Base-by-base conservation (phyloP, 1,140 invertebrate genomes). In the Cyclina sinensis region DNA sequence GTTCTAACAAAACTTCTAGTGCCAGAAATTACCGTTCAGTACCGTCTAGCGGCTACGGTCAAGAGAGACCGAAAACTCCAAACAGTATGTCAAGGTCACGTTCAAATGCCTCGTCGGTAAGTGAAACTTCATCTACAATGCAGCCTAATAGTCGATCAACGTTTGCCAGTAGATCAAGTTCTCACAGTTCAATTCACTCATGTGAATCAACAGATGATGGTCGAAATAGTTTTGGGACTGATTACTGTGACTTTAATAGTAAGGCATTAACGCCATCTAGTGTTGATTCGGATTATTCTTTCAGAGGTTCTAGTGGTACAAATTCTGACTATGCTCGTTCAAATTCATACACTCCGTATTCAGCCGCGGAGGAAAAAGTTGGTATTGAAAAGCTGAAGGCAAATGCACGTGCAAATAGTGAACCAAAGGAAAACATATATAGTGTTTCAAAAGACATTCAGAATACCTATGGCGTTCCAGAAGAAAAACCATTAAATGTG, bases 211-310 rank as follows among this genome's bases (percentile, higher is more conserved):
- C 37, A 14, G 83, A 86, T 24, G 51, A 74, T 59, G 83, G 68
- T 21, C 39, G 65, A 54, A 78, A 78, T 35, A 86, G 32, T 57
- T 43, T 65, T 21, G 39, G 59, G 16, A 65, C 46, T 51, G 83
- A 86, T 51, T 51, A 57, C 35, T 37, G 68, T 39, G 73, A 86
- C 11, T 39, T 30, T n/a, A 46, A 18, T n/a, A 76, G 5, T 24
- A 51, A 43, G 39, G 83, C 73, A 18, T 86, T 86, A 86, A 57
- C 68, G 18, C 83, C 83, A 5, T 86, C 83, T 37, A 68, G 57
- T 54, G 83, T 86, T n/a, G 83, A 86, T 51, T 86, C 83, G 5
- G 83, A 86, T 76, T 86, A 86, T 59, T 86, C 83, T 27, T 76
- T 86, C n/a, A 37, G 59, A 68, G 59, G 81, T 35, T 70, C 81